Evolutionary conservation across 2,797 vertebrate genomes (phyloP).

Genomic region (Dermochelys coriacea): DNA sequence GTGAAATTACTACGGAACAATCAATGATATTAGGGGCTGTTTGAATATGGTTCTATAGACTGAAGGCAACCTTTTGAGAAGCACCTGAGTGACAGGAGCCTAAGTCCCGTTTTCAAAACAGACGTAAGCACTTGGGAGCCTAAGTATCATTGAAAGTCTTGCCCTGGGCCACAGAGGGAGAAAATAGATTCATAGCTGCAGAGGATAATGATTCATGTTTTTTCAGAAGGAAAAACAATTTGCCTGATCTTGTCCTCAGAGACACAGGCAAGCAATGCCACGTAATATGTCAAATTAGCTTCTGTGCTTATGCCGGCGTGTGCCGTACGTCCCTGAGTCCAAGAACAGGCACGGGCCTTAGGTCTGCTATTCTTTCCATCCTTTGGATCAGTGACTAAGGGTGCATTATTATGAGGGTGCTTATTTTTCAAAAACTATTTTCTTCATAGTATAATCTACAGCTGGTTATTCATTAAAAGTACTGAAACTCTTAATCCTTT

Average conservation of each 20-base stretch:
- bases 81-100: not conserved
- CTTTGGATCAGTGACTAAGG: not conserved
- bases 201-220: fast-evolving
- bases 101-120: not conserved
- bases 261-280: fast-evolving
- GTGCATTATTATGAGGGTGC: slow-evolving; percentile 12
- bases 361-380: slow-evolving; percentile 2
- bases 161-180: not conserved
- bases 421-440: slow-evolving; percentile 5
- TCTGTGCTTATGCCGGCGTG: not conserved
- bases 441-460: not conserved
- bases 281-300: not conserved
- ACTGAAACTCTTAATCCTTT: not conserved
- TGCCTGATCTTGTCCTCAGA: not conserved
- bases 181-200: not conserved
- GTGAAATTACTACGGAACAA: not conserved
- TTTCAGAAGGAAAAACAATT: not conserved
- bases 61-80: not conserved
- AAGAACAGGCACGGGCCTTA: not conserved
- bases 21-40: fast-evolving
- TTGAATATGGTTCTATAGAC: not conserved
- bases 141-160: not conserved
- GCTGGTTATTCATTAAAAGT: not conserved
- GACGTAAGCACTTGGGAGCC: not conserved
- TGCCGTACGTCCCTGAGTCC: not conserved